These are phyloP conservation scores for Semnopithecus entellus DNA, from an alignment of 2,113 vertebrate genomes.

Conservation along the genomic window DNA sequence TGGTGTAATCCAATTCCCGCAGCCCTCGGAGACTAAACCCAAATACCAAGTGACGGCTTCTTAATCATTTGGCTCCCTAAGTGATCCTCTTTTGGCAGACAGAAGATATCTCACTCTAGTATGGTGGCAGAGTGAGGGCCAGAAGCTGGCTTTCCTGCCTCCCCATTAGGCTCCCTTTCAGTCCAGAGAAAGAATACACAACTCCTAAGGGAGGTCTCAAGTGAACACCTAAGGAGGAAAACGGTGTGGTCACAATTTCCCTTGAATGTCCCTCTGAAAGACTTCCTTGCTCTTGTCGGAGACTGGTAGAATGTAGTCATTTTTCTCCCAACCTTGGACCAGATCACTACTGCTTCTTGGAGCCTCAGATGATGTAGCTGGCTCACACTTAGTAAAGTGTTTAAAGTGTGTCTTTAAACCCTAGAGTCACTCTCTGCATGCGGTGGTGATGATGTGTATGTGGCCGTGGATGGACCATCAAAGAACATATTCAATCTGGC, in stretches of 20 bases:
- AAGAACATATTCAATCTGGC: background rate
- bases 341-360: background rate
- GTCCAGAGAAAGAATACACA: background rate
- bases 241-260: background rate
- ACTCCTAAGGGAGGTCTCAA: background rate
- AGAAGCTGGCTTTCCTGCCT: background rate
- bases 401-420: background rate
- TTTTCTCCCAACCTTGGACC: background rate
- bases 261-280: background rate
- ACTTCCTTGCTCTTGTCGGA: background rate
- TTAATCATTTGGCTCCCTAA: background rate
- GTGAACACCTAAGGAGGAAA: background rate
- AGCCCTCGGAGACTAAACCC: background rate
- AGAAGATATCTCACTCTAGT: background rate
- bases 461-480: background rate
- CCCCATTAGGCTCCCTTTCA: background rate
- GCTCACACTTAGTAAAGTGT: background rate
- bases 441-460: background rate
- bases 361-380: background rate
- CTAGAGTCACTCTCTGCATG: background rate
- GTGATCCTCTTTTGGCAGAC: background rate
- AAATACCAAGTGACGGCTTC: background rate
- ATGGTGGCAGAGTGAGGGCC: background rate
- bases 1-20: background rate
- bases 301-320: background rate